Base-by-base conservation (phyloP, 2,797 vertebrate genomes). In the Tolypeutes matacus region DNA sequence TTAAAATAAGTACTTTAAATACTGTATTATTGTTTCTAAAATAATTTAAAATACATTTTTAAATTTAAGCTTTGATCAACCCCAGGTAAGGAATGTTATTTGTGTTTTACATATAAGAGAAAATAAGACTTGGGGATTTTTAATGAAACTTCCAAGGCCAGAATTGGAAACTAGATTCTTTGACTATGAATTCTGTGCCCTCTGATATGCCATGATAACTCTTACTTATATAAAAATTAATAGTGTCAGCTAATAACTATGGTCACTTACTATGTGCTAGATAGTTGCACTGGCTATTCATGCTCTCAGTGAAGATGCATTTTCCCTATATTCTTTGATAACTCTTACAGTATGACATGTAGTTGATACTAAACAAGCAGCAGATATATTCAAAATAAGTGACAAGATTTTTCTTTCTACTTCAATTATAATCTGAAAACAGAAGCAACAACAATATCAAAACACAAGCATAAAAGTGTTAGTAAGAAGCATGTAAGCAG, bases 361-460 rank as follows among this genome's bases (percentile, higher is more conserved):
- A n/a, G 8, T 77, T 9, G 8, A 81, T 75, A 62, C 34, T 39
- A 86, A 86, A 65, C 72, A 67, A 64, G 2, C 36, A 70, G n/a
- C 2, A 73, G 5, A 46, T 7, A 51, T 58, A 46, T 25, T 77
- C 8, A 65, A 65, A 49, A 6, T 29, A 86, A 95, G 46, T 15
- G 25, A 75, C 7, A 27, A 14, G 0, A 3, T 49, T 49, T 88
- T 78, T 64, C 29, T 39, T 62, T 90, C 31, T 67, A 78, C 4
- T 78, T 93, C n/a, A 65, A 34, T 65, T 93, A 82, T 1, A 53
- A 39, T 36, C 46, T 92, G 49, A 92, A 80, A 70, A 94, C 69
- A 70, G 14, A 94, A 78, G 0, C 9, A 25, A 34, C 10, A 85
- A 58, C 0, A 17, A 7, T 53, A 58, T 62, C 9, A 94, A 92